phyloP scores from a whole-genome alignment of 2,888 invertebrate species.

The Oegoconia quadripuncta region DNA sequence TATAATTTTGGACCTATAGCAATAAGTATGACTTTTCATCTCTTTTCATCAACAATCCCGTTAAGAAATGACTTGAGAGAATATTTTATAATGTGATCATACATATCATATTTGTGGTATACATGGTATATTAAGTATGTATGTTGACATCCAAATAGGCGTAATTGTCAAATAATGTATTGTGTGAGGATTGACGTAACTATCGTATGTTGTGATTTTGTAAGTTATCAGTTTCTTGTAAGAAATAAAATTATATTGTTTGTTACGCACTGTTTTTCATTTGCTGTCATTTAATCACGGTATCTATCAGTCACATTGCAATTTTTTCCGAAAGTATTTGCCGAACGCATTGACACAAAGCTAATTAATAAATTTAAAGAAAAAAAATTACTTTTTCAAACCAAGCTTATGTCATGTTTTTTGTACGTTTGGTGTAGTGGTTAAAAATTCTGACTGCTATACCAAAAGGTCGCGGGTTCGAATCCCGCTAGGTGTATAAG shows the following conservation, averaged over 20 bases:
- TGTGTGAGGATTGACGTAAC: constrained; percentile 22
- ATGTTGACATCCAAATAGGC: constrained; percentile 23
- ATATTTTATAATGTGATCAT: constrained; percentile 39
- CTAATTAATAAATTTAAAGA: too few species aligned
- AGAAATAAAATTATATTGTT: constrained; percentile 64
- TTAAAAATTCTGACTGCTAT: too few species aligned
- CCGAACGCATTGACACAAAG: too few species aligned
- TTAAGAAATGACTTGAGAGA: constrained; percentile 28
- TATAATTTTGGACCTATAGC: not conserved
- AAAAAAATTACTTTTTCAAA: too few species aligned
- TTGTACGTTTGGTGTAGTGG: too few species aligned
- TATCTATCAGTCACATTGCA: too few species aligned
- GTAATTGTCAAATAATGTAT: constrained; percentile 26
- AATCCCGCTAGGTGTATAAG: too few species aligned
- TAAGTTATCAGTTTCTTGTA: constrained; percentile 39
- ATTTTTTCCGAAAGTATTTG: too few species aligned
- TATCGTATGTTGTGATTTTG: constrained; percentile 56
- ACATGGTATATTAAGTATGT: constrained; percentile 30
- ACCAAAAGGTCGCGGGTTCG: too few species aligned
- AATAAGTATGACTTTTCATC: not conserved
- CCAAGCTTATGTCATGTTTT: too few species aligned
- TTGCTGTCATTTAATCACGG: constrained; percentile 15
- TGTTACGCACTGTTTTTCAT: constrained; percentile 36
- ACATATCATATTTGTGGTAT: constrained; percentile 55
- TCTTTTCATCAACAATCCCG: not conserved